phyloP scores from a whole-genome alignment of 2,888 invertebrate species.

The Notocelia uddmanniana region DNA sequence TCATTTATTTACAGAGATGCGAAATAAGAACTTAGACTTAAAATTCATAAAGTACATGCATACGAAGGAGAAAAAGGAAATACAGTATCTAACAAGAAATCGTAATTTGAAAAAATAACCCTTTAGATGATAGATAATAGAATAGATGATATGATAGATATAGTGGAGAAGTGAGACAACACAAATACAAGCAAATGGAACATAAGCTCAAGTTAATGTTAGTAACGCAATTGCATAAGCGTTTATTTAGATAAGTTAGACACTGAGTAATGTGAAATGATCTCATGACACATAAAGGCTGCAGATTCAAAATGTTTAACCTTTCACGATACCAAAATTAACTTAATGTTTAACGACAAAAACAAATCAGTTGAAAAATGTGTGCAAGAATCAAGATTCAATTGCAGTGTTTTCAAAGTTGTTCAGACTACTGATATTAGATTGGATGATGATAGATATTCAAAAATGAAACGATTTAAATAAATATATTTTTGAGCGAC shows the following conservation, averaged over 20 bases:
- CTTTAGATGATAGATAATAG: not conserved
- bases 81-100: not conserved
- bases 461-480: not conserved
- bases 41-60: conserved; percentile 22
- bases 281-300: not conserved
- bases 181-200: conserved; percentile 29
- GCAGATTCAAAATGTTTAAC: not conserved
- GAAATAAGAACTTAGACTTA: not conserved
- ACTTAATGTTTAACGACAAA: not conserved
- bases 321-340: conserved; percentile 17
- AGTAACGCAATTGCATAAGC: conserved; percentile 21
- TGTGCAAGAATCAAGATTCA: too few relatives aligned
- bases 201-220: conserved; percentile 16
- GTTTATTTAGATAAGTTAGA: conserved; percentile 1
- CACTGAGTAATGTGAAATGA: conserved; percentile 8
- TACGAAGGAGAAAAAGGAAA: not conserved
- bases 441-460: not conserved
- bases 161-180: conserved; percentile 15
- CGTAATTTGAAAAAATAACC: not conserved
- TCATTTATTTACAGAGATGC: not conserved
- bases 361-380: not conserved
- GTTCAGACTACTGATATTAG: not conserved
- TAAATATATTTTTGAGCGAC: not conserved
- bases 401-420: not conserved
- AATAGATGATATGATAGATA: conserved; percentile 1